A percentile compares a stretch with the other conserved stretches of the same genome.
Evolutionary conservation across 2,888 invertebrate genomes (phyloP).

Genomic region (Drosophila borborema): DNA sequence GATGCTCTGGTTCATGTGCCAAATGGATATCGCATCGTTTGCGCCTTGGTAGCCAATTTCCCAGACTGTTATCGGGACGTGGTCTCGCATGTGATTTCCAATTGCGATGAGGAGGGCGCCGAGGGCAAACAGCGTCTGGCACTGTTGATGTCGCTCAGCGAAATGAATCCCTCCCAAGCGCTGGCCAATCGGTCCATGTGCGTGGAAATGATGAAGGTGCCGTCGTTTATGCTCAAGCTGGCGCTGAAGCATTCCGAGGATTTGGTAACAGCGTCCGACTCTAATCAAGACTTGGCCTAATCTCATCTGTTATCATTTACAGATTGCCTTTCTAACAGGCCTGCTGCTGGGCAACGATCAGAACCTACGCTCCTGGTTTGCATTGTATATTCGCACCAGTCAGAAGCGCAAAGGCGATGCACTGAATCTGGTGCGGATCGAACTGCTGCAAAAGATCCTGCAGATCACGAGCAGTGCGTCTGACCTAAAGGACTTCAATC

Average conservation of each 20-base stretch:
- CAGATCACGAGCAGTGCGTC: slow-evolving; percentile 88
- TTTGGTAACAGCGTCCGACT: slow-evolving; percentile 84
- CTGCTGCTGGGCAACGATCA: slow-evolving; percentile 95
- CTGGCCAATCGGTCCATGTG: slow-evolving; percentile 94
- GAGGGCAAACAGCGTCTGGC: slow-evolving; percentile 91
- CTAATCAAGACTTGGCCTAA: not conserved
- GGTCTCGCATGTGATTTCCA: slow-evolving; percentile 92
- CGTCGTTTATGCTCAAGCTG: slow-evolving; percentile 93
- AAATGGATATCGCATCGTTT: slow-evolving; percentile 95
- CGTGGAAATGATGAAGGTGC: slow-evolving; percentile 95
- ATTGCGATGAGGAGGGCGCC: slow-evolving; percentile 95
- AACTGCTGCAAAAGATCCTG: slow-evolving; percentile 90
- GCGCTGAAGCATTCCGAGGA: slow-evolving; percentile 90
- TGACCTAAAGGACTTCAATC: slow-evolving; percentile 88
- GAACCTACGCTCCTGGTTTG: slow-evolving; percentile 96
- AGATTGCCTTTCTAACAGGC: slow-evolving; percentile 95
- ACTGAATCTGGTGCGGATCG: slow-evolving; percentile 88
- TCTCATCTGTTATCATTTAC: not conserved
- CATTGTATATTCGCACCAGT: slow-evolving; percentile 92
- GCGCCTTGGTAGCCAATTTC: slow-evolving; percentile 96
- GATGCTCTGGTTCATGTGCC: slow-evolving; percentile 96
- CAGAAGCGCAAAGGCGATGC: slow-evolving; percentile 90
- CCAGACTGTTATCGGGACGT: slow-evolving; percentile 97
- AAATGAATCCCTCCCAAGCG: slow-evolving; percentile 95
- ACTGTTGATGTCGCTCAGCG: slow-evolving; percentile 92